Conservation (phyloP, 2,797 vertebrate genomes). For the Simalia tracyae region DNA sequence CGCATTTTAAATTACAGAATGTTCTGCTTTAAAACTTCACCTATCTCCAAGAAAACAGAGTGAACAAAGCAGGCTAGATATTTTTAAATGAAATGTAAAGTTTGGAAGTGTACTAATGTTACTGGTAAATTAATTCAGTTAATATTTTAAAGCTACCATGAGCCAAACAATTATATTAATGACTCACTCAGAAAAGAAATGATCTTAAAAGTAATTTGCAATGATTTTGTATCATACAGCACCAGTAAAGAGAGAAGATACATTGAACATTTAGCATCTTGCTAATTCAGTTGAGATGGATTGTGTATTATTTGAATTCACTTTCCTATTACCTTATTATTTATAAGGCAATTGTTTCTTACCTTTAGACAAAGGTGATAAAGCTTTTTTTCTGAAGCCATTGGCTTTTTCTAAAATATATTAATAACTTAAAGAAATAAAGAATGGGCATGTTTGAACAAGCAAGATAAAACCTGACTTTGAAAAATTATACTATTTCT, state of each 20-base stretch:
- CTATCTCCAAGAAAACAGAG: not conserved
- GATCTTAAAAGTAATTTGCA: slow-evolving; percentile 57
- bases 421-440: not conserved
- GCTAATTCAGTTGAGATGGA: slow-evolving; percentile 52
- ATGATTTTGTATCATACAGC: slow-evolving; percentile 41
- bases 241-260: slow-evolving; percentile 45
- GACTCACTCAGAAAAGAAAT: slow-evolving; percentile 59
- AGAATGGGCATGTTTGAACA: accelerated
- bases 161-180: slow-evolving; percentile 37
- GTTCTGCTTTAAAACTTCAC: slow-evolving; percentile 5
- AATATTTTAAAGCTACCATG: not conserved
- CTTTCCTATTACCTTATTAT: slow-evolving; percentile 24
- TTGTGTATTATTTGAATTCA: slow-evolving; percentile 17
- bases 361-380: not conserved
- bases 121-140: slow-evolving; percentile 10
- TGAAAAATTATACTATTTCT: not conserved
- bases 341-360: slow-evolving; percentile 34
- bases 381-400: not conserved
- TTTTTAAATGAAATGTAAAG: slow-evolving; percentile 7
- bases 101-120: not conserved
- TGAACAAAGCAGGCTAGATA: not conserved
- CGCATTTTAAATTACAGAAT: slow-evolving; percentile 6
- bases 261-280: slow-evolving; percentile 36
- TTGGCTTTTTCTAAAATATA: not conserved
- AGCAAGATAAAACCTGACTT: not conserved